Percentiles rank a stretch among this genome's conserved stretches.
phyloP scores from a whole-genome alignment of 2,113 vertebrate genomes.

The Hydropotes inermis region DNA sequence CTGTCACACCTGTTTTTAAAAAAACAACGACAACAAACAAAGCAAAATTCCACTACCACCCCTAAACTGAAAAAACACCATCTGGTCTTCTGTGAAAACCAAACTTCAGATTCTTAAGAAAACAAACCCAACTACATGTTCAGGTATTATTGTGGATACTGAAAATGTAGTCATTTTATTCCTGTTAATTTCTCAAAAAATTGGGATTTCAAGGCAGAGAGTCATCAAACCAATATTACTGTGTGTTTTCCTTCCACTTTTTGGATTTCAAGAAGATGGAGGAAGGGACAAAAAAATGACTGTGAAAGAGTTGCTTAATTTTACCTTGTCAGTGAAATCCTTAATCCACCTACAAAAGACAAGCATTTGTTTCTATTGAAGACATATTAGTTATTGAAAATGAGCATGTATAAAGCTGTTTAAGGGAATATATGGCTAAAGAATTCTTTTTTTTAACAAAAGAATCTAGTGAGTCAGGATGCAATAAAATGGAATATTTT shows the following conservation, averaged over 20 bases:
- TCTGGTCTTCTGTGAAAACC: constrained; percentile 72
- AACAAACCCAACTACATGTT: constrained; percentile 13
- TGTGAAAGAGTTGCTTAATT: neutral
- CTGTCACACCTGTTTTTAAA: constrained; percentile 70
- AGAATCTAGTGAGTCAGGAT: neutral
- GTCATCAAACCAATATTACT: constrained; percentile 12
- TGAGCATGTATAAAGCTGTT: neutral
- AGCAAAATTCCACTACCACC: constrained; percentile 55
- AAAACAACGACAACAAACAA: constrained; percentile 61
- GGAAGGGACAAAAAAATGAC: neutral
- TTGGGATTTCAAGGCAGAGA: neutral
- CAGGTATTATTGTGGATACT: constrained; percentile 25
- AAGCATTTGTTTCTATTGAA: neutral
- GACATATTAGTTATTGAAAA: neutral
- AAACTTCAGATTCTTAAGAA: constrained; percentile 23
- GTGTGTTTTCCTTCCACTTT: neutral
- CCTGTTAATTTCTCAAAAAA: constrained; percentile 42
- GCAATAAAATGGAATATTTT: neutral
- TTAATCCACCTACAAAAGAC: neutral
- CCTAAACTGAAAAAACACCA: constrained; percentile 56
- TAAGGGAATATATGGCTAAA: neutral
- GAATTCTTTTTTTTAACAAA: neutral
- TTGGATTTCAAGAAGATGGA: neutral
- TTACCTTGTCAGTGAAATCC: neutral
- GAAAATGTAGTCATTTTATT: constrained; percentile 10